phyloP scores from a whole-genome alignment of 2,797 vertebrate species.

The Neostethus bicornis region DNA sequence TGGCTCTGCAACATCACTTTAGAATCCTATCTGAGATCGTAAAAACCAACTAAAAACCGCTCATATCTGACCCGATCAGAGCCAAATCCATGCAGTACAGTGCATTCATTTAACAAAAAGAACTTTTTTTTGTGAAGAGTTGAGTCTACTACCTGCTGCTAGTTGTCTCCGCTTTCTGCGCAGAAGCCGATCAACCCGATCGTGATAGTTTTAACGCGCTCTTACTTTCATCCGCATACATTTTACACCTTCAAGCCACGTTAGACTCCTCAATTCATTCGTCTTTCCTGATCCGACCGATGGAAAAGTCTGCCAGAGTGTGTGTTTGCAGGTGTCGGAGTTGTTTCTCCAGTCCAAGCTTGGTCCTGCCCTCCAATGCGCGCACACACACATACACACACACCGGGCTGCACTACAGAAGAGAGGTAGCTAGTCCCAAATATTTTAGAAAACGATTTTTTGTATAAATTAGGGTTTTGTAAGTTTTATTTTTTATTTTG shows the following conservation, averaged over 20 bases:
- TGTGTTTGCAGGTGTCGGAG: slow-evolving; percentile 57
- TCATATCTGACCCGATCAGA: too few relatives aligned
- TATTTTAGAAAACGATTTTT: rapidly evolving
- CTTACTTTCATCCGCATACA: background rate
- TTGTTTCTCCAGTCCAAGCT: slow-evolving; percentile 14
- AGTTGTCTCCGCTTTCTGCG: slow-evolving; percentile 12
- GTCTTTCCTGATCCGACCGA: background rate
- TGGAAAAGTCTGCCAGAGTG: background rate
- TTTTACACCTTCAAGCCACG: background rate
- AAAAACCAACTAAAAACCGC: too few relatives aligned
- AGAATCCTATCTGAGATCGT: background rate
- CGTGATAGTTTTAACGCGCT: slow-evolving; percentile 4
- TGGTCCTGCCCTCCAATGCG: background rate
- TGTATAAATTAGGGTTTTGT: background rate
- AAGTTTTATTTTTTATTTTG: background rate
- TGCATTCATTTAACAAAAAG: background rate
- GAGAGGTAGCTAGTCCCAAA: background rate
- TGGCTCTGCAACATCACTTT: slow-evolving; percentile 26
- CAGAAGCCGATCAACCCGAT: background rate
- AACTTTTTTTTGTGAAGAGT: background rate
- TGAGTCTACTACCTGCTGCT: slow-evolving; percentile 54
- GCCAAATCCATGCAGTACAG: too few relatives aligned
- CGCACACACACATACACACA: too few relatives aligned
- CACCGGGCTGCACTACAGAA: slow-evolving; percentile 6
- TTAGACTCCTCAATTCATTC: background rate